Evolutionary conservation across 2,797 vertebrate species (phyloP).

Genomic region (Sebastes iracundus): DNA sequence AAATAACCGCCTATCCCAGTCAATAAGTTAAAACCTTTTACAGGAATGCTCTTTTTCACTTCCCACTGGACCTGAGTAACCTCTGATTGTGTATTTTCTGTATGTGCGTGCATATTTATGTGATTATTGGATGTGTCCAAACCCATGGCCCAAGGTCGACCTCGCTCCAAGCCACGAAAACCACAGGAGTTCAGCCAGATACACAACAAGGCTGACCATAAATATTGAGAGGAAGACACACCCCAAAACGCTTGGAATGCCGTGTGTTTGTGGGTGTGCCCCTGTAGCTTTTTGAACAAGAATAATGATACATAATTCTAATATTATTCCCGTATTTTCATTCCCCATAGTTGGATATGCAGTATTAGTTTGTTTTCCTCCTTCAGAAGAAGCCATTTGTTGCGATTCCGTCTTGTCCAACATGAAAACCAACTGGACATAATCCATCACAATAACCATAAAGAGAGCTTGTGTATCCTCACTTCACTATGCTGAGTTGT

Average conservation of each 20-base stretch:
- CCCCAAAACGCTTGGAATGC: conserved; percentile 11
- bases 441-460: conserved; percentile 22
- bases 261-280: neutral
- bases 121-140: conserved; percentile 25
- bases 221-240: conserved; percentile 36
- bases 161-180: conserved; percentile 33
- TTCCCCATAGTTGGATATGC: neutral
- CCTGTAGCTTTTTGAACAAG: neutral
- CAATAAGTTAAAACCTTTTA: conserved; percentile 38
- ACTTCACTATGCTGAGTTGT: conserved; percentile 13
- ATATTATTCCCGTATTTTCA: conserved; percentile 6
- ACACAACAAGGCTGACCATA: conserved; percentile 43
- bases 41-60: conserved; percentile 31
- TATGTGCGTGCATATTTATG: neutral
- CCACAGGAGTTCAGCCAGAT: conserved; percentile 42
- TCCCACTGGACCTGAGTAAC: conserved; percentile 18
- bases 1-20: conserved; percentile 1
- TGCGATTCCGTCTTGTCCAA: neutral
- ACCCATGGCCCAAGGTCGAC: neutral
- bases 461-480: conserved; percentile 6
- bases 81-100: conserved; percentile 10
- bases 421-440: neutral
- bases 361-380: neutral
- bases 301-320: neutral
- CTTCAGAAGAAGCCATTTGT: neutral